A percentile compares a stretch with the other conserved stretches of the same genome.
Conservation (phyloP, 2,888 invertebrate genomes). For the Andrena trimmerana region DNA sequence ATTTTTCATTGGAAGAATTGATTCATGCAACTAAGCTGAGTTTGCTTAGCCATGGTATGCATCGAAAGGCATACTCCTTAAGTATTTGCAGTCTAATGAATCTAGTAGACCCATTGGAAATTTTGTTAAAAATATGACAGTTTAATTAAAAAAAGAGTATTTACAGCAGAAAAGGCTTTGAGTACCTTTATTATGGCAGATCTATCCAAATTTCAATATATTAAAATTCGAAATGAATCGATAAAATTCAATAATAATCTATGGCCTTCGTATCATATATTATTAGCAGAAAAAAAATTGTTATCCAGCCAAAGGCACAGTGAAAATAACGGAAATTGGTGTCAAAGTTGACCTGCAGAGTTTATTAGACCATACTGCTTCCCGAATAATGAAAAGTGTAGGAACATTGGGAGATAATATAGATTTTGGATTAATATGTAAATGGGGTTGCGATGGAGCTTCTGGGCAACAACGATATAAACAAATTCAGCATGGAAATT, state of each 20-base stretch:
- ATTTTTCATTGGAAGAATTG: conserved; percentile 19
- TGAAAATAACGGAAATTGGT: neutral
- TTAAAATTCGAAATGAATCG: no score
- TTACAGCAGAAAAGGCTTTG: no score
- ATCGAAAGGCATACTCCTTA: neutral
- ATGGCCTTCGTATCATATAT: no score
- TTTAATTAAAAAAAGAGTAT: no score
- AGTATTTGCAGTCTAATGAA: no score
- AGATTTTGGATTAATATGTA: neutral
- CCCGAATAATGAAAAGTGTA: neutral
- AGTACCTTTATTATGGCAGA: no score
- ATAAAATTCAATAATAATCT: no score
- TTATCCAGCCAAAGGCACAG: neutral
- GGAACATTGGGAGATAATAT: neutral
- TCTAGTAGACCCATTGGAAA: no score
- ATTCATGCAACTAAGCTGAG: conserved; percentile 19
- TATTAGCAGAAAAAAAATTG: neutral
- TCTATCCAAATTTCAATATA: no score
- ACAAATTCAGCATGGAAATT: neutral
- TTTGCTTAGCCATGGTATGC: conserved; percentile 4
- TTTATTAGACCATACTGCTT: conserved; percentile 4
- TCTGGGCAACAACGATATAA: neutral
- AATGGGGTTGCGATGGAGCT: neutral
- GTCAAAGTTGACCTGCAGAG: neutral
- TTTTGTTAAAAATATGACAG: no score